Percentiles rank a stretch among this genome's conserved stretches.
These are phyloP conservation scores for Agapornis roseicollis DNA, from an alignment of 2,113 vertebrate genomes.

Conservation along the genomic window DNA sequence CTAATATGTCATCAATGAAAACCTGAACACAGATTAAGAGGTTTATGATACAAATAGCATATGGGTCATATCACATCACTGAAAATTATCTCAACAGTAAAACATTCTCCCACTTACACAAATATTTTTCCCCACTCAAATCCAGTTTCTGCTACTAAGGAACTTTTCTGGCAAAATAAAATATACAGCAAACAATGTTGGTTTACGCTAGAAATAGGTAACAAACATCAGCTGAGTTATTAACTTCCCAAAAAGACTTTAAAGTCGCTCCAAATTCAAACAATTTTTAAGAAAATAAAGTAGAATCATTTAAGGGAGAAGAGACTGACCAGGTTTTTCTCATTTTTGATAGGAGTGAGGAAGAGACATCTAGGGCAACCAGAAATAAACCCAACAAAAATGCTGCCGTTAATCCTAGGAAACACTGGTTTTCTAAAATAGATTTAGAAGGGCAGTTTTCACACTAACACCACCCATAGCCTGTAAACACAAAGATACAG, in stretches of 20 bases:
- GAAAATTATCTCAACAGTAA: not conserved
- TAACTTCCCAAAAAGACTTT: not conserved
- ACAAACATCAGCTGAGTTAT: not conserved
- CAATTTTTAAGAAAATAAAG: not conserved
- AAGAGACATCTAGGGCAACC: not conserved
- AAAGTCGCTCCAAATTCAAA: not conserved
- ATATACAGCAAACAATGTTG: not conserved
- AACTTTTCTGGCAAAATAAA: not conserved
- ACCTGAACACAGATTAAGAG: not conserved
- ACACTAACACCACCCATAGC: not conserved
- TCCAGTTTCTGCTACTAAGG: not conserved
- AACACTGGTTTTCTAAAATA: not conserved
- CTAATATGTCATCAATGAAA: not conserved
- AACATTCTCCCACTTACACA: not conserved
- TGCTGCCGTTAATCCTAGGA: not conserved
- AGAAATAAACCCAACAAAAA: not conserved
- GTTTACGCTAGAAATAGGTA: not conserved
- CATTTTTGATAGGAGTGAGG: not conserved
- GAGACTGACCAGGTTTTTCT: not conserved
- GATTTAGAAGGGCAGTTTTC: not conserved
- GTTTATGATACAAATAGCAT: not conserved
- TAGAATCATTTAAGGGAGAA: not conserved
- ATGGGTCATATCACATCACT: not conserved
- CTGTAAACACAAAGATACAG: not conserved
- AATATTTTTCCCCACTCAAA: not conserved